Evolutionary conservation across 2,888 invertebrate genomes (phyloP).

Genomic region (Ophioninae sp.): DNA sequence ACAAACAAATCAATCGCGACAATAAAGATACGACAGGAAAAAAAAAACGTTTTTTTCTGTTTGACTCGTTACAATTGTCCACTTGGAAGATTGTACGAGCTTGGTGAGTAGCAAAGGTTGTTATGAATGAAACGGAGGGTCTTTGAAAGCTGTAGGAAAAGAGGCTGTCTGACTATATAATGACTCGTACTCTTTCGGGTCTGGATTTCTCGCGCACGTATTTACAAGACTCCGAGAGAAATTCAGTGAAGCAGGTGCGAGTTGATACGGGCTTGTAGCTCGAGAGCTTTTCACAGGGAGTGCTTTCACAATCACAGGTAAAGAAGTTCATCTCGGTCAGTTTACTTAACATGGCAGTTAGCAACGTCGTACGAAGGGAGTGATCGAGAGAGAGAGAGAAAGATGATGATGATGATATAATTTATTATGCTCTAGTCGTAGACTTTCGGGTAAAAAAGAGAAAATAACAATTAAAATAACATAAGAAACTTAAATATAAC

Average conservation of each 20-base stretch:
- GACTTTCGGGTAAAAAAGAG: no score
- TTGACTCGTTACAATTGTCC: constrained; percentile 12
- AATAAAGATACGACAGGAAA: neutral
- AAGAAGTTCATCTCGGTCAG: constrained; percentile 21
- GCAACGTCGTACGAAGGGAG: neutral
- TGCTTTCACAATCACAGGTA: constrained; percentile 36
- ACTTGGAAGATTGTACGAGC: constrained; percentile 16
- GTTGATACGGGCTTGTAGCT: constrained; percentile 33
- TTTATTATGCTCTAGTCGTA: no score
- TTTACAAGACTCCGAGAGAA: constrained; percentile 55
- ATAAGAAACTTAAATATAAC: no score
- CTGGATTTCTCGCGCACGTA: constrained; percentile 46
- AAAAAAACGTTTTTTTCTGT: neutral
- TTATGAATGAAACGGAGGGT: constrained; percentile 41
- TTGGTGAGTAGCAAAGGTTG: neutral
- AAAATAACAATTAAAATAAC: no score
- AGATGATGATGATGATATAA: no score
- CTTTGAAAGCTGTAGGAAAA: neutral
- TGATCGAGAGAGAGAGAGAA: no score
- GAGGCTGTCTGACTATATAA: constrained; percentile 7
- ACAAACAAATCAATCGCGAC: no score
- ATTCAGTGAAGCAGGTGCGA: constrained; percentile 47
- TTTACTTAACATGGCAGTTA: constrained; percentile 13
- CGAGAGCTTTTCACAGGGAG: constrained; percentile 31
- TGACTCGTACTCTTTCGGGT: constrained; percentile 19